A percentile compares a stretch with the other conserved stretches of the same genome.
These are phyloP conservation scores for Onychomys arenicola DNA, from an alignment of 2,797 vertebrate genomes.

Conservation along the genomic window DNA sequence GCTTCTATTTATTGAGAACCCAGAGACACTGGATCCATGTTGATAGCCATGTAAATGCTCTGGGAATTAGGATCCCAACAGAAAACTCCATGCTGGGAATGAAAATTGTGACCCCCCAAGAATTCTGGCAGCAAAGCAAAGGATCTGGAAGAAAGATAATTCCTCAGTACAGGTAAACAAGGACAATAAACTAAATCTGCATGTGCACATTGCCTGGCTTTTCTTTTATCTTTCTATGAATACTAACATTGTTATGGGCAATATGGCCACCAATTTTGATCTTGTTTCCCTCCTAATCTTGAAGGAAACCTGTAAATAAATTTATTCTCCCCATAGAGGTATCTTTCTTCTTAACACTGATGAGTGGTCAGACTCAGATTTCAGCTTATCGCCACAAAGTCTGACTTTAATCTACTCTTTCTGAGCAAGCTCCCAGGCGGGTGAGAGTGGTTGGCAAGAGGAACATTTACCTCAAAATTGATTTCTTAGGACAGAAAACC, in stretches of 20 bases:
- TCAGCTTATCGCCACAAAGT: neutral
- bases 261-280: neutral
- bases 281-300: neutral
- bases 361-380: neutral
- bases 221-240: neutral
- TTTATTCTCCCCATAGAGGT: neutral
- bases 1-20: neutral
- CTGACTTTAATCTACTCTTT: neutral
- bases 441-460: neutral
- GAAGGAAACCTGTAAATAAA: neutral
- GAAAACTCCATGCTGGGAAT: neutral
- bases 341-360: neutral
- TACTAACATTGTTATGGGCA: neutral
- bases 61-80: neutral
- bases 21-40: neutral
- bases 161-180: neutral
- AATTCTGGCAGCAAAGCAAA: neutral
- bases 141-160: neutral
- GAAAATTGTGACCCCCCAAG: neutral
- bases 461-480: slow-evolving; percentile 2
- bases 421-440: neutral
- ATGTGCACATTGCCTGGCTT: neutral
- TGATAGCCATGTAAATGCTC: neutral
- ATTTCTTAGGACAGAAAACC: slow-evolving; percentile 17
- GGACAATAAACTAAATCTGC: neutral